A percentile compares a stretch with the other conserved stretches of the same genome.
Conservation (phyloP, 2,113 vertebrate genomes). For the Lipophrys pholis region DNA sequence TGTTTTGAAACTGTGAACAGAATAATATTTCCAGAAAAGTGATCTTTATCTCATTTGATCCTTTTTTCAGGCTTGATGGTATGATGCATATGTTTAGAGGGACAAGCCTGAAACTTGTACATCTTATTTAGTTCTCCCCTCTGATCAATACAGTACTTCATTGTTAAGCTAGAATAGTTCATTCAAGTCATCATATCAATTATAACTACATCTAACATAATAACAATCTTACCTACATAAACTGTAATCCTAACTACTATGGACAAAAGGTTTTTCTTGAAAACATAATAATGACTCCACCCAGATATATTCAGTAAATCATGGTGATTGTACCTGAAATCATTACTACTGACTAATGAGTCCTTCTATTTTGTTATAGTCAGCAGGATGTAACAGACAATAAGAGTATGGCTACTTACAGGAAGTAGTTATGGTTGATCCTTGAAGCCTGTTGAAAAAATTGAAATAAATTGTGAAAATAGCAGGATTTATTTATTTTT, state of each 20-base stretch:
- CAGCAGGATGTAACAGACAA: not conserved
- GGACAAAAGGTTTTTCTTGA: too few relatives aligned
- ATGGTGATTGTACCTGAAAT: too few relatives aligned
- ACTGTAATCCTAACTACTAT: not conserved
- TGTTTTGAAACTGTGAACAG: too few relatives aligned
- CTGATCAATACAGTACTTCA: not conserved
- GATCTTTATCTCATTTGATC: too few relatives aligned
- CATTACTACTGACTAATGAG: not conserved
- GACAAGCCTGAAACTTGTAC: not conserved
- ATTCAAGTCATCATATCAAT: not conserved
- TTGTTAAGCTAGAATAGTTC: not conserved
- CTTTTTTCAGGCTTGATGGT: too few relatives aligned
- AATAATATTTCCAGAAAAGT: too few relatives aligned
- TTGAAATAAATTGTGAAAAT: conserved; percentile 4
- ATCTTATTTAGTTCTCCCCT: not conserved
- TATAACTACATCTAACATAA: too few relatives aligned
- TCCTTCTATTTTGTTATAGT: not conserved
- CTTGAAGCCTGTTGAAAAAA: conserved; percentile 39
- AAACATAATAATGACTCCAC: too few relatives aligned
- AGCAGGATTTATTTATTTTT: not conserved
- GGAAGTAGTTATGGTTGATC: fast-evolving
- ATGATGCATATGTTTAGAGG: too few relatives aligned
- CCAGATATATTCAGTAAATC: too few relatives aligned
- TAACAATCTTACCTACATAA: not conserved
- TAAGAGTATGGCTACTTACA: conserved; percentile 39